Conservation (phyloP, 2,888 invertebrate species). For the Orchesella flavescens region DNA sequence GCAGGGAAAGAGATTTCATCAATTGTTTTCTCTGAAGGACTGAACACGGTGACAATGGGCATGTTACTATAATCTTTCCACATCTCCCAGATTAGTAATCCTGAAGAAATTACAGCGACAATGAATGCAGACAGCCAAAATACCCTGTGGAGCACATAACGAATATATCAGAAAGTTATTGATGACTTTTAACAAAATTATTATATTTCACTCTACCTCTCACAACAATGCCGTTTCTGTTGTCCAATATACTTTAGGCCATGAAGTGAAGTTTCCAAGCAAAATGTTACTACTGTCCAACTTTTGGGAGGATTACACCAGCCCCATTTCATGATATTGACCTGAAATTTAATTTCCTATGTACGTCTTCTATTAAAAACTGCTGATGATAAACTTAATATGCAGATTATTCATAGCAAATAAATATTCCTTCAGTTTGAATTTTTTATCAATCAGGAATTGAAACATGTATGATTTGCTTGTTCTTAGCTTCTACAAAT, state of each 20-base stretch:
- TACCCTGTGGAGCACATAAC: constrained; percentile 57
- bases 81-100: constrained; percentile 54
- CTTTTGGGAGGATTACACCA: constrained; percentile 38
- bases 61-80: constrained; percentile 54
- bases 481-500: too few species aligned
- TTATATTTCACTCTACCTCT: constrained; percentile 47
- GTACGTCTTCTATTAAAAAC: too few species aligned
- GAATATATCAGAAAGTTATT: too few species aligned
- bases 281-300: constrained; percentile 49
- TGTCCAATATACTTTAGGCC: constrained; percentile 68
- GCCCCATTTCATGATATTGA: constrained; percentile 21
- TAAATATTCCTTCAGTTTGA: too few species aligned
- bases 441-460: too few species aligned
- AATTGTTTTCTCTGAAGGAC: constrained; percentile 52
- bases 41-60: constrained; percentile 67
- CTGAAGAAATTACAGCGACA: constrained; percentile 38
- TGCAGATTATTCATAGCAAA: too few species aligned
- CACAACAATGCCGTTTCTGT: constrained; percentile 58
- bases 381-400: too few species aligned
- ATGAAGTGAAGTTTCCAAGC: constrained; percentile 63
- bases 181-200: too few species aligned
- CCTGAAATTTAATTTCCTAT: too few species aligned
- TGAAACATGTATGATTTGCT: too few species aligned
- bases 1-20: constrained; percentile 69
- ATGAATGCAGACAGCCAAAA: constrained; percentile 66